A percentile compares a stretch with the other conserved stretches of the same genome.
phyloP scores from a whole-genome alignment of 2,113 vertebrate genomes.

The Myanophis thanlyinensis region DNA sequence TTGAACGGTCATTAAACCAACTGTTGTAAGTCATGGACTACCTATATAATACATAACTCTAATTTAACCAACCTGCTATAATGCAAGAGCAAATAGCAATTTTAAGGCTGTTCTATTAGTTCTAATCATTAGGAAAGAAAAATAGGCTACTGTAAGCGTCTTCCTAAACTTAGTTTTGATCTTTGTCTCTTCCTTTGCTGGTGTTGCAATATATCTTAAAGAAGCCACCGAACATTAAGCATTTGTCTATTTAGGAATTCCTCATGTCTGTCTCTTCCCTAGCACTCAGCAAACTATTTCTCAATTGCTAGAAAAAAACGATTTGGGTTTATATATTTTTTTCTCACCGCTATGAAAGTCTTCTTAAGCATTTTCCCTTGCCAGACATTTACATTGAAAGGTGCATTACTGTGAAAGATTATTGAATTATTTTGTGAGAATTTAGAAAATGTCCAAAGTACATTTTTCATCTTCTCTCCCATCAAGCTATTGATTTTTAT shows the following conservation, averaged over 20 bases:
- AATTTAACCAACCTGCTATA: background rate
- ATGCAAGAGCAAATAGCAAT: background rate
- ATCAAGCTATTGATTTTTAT: conserved; percentile 73
- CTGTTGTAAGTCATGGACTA: no score
- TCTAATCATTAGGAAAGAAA: background rate
- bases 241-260: background rate
- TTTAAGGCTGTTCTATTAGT: background rate
- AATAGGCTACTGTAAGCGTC: background rate
- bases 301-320: background rate
- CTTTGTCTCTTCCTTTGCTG: background rate
- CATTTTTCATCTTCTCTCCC: conserved; percentile 74
- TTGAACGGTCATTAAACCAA: no score
- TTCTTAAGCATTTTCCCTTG: conserved; percentile 42
- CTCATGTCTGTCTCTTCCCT: background rate
- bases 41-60: background rate
- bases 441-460: conserved; percentile 58
- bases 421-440: conserved; percentile 58
- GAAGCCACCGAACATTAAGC: background rate
- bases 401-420: conserved; percentile 59
- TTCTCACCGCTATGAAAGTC: background rate
- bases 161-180: background rate
- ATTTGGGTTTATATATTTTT: conserved; percentile 40
- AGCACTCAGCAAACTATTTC: background rate
- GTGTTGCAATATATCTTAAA: background rate
- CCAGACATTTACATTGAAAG: conserved; percentile 68